A percentile compares a stretch with the other conserved stretches of the same genome.
These are phyloP conservation scores for Calliopsis andreniformis DNA, from an alignment of 1,140 invertebrate species.

Conservation along the genomic window DNA sequence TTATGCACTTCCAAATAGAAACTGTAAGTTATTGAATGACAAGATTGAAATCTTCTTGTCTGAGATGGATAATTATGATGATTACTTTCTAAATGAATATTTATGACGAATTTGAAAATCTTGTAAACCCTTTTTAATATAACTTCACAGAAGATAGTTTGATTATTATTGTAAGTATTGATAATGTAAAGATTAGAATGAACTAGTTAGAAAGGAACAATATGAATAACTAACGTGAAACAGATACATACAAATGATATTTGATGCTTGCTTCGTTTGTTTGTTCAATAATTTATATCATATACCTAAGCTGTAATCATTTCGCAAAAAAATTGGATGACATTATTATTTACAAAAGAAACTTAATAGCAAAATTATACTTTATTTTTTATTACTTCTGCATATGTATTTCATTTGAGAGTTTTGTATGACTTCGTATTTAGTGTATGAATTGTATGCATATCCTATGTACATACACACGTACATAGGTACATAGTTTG, in stretches of 20 bases:
- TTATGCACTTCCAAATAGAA: constrained; percentile 1
- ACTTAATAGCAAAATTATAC: too few relatives aligned
- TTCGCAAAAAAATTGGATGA: neutral
- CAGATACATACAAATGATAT: constrained; percentile 18
- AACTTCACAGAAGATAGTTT: neutral
- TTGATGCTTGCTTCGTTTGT: constrained; percentile 9
- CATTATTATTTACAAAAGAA: too few relatives aligned
- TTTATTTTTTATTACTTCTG: too few relatives aligned
- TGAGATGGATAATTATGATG: too few relatives aligned
- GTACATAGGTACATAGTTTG: too few relatives aligned
- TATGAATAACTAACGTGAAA: neutral
- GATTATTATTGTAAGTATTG: neutral
- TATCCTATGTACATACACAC: too few relatives aligned
- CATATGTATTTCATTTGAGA: too few relatives aligned
- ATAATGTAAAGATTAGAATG: neutral
- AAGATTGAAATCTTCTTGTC: neutral
- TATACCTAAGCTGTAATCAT: neutral
- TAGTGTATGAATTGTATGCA: too few relatives aligned
- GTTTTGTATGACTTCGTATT: too few relatives aligned
- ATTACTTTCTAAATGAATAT: neutral
- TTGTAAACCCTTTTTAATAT: neutral
- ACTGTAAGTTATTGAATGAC: neutral
- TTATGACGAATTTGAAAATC: neutral
- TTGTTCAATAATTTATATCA: constrained; percentile 24
- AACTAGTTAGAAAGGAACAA: neutral